Base-by-base conservation (phyloP, 2,797 vertebrate genomes). In the Hypotaenidia okinawae region DNA sequence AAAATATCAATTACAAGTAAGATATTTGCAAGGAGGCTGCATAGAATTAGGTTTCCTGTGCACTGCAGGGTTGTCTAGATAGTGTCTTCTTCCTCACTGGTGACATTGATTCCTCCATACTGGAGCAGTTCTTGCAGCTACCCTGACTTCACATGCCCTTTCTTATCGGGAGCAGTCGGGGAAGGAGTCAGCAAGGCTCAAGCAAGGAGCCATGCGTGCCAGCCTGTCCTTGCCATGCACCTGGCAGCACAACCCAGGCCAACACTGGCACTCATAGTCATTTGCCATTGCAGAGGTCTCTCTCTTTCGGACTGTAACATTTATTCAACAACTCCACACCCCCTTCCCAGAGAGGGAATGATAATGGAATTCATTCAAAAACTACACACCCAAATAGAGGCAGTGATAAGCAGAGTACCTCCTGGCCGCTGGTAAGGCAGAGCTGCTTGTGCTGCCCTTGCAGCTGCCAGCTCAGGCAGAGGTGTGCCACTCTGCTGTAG, bases 1-100 rank as follows among this genome's bases (percentile, higher is more conserved):
- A 89, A 93, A 92, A 63, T 91, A 93, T 55, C 92, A 91, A 85
- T 94, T 96, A 69, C 55, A 85, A 85, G 39, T 21, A 18, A 83
- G 82, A 77, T 33, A 12, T 51, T 72, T 64, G 69, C 58, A 68
- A 95, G 79, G 82, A 86, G 33, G 54, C 54, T 84, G 47, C 68
- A 72, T 2, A 43, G 59, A 89, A 54, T 75, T 82, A 43, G 59
- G 35, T 70, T 95, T 90, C 41, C 49, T 90, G 54, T 68, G 78
- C 68, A 43, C 49, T 70, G 80, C 80, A 75, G 83, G 9, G n/a
- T 27, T 91, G 86, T 73, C 81, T 35, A 86, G 85, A 86, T 93
- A 79, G 45, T 33, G 73, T 84, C 80, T 86, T 15, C 64, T 43
- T 68, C 54, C 85, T 85, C n/a, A 6, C 8, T 28, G 32, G 37